Conservation (phyloP, 2,888 invertebrate genomes). For the Hedya salicella region DNA sequence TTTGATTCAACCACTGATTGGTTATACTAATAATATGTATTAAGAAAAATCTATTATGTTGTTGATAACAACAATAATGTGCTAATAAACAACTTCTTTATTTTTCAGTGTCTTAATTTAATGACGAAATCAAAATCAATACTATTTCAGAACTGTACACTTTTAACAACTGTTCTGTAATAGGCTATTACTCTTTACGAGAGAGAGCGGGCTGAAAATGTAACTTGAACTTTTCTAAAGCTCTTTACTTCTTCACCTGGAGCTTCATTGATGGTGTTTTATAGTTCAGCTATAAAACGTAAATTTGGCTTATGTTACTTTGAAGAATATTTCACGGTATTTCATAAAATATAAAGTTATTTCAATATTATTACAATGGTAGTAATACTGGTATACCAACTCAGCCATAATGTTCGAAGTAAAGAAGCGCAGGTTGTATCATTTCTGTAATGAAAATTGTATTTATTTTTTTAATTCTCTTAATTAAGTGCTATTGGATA, state of each 20-base stretch:
- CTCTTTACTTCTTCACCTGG: conserved; percentile 11
- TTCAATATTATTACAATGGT: background rate
- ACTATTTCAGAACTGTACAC: background rate
- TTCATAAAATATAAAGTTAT: background rate
- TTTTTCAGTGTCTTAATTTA: no score
- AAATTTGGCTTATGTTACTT: conserved; percentile 4
- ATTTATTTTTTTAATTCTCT: no score
- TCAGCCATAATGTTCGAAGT: no score
- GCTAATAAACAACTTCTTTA: no score
- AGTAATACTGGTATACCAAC: no score
- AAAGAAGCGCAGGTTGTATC: no score
- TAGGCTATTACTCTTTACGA: conserved; percentile 4
- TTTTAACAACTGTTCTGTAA: conserved; percentile 5
- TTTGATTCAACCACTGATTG: no score
- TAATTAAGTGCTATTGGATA: no score
- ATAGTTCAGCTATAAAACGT: conserved; percentile 22
- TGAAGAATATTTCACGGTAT: background rate
- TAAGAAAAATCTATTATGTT: no score
- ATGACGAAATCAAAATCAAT: background rate
- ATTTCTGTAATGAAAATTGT: no score
- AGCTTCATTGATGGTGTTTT: conserved; percentile 28
- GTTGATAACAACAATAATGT: no score
- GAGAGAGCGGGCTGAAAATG: conserved; percentile 23
- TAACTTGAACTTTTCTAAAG: conserved; percentile 1
- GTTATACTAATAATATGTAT: no score